Evolutionary conservation across 2,113 vertebrate species (phyloP), one percentile per base, ranked within the genome.

Genomic region (Lophotis ruficrista): DNA sequence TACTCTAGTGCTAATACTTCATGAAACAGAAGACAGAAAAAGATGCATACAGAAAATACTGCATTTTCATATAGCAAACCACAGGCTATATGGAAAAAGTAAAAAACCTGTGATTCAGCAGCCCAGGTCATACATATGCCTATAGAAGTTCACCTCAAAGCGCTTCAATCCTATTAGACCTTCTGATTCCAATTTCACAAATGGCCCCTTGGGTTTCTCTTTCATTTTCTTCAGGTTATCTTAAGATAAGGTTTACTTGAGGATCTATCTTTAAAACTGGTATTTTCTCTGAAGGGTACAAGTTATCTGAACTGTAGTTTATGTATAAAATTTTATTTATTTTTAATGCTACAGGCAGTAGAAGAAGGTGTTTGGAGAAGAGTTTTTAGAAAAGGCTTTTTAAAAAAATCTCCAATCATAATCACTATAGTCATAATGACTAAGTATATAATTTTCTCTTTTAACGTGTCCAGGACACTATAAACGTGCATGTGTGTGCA

Each of bases 31-130:
- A 27, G 17, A 41, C 3, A 9, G n/a, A 35, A n/a, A 43, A 19
- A 19, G 33, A 7, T 0, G 5, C 11, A 10, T 6, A 27, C 4
- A 17, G 37, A 50, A 53, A 43, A 24, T 2, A 17, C 4, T 4
- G 17, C 16, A 7, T 61, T 61, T 58, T 24, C 71, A 31, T 5
- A 12, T 0, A 16, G 28, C 14, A 50, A 65, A 43, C 17, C 50
- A 35, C 0, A 12, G 24, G 47, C 31, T 38, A 4, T 8, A 21
- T 4, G 31, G 25, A 76, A 18, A 56, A 72, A 58, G 38, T 10
- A 28, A 38, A 30, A 30, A 13, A 2, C 20, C 18, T 43, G 2
- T 8, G 51, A 56, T 22, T 27, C 66, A 37, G 50, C 50, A 56
- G 61, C 83, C 23, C 37, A 19, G 51, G 51, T 65, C 64, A 50